phyloP scores from a whole-genome alignment of 2,113 vertebrate species.

The Oceanites oceanicus region DNA sequence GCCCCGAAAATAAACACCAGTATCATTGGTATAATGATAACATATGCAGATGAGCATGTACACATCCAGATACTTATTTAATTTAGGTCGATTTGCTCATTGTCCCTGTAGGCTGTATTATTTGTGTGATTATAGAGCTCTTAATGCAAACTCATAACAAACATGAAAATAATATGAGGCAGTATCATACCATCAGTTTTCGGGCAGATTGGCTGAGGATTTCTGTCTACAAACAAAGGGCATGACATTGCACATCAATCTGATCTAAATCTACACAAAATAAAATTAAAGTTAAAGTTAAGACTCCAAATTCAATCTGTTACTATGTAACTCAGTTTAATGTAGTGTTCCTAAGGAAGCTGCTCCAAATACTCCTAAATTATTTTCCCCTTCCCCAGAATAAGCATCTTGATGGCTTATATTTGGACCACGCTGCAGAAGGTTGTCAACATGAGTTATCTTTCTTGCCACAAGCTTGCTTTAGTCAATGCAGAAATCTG shows the following conservation, averaged over 20 bases:
- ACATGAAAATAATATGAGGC: constrained; percentile 8
- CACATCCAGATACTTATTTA: constrained; percentile 45
- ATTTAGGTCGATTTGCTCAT: constrained; percentile 54
- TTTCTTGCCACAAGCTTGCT: neutral
- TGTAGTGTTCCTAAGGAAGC: constrained; percentile 47
- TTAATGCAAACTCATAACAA: constrained; percentile 2
- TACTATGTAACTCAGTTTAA: constrained; percentile 45
- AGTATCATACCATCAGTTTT: constrained; percentile 4
- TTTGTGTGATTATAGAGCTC: constrained; percentile 44
- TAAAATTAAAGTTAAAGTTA: constrained; percentile 55
- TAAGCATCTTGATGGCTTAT: neutral
- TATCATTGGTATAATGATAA: constrained; percentile 37
- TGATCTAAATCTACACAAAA: constrained; percentile 44
- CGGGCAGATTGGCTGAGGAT: neutral
- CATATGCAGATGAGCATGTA: constrained; percentile 49
- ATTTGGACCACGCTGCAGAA: neutral
- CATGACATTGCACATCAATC: constrained; percentile 33
- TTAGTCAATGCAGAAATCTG: neutral
- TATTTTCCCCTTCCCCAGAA: constrained; percentile 48
- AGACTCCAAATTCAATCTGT: constrained; percentile 55
- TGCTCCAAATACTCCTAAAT: constrained; percentile 24
- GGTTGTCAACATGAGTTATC: constrained; percentile 40
- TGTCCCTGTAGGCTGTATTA: constrained; percentile 52
- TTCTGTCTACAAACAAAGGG: constrained; percentile 26
- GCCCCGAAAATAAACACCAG: constrained; percentile 1